These are phyloP conservation scores for Hirtodrosophila trivittata DNA, from an alignment of 2,888 invertebrate genomes.

Conservation along the genomic window DNA sequence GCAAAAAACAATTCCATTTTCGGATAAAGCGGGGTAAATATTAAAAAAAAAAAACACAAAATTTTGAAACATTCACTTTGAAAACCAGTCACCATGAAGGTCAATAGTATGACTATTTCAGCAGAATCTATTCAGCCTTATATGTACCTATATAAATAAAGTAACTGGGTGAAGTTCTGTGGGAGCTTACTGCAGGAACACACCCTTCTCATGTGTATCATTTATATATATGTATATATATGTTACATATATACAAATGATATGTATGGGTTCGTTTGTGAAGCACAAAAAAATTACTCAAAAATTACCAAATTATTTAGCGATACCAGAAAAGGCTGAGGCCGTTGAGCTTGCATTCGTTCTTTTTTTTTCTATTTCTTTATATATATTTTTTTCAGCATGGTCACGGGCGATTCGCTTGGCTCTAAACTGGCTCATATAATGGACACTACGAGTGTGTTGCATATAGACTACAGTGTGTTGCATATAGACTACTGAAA, in stretches of 20 bases:
- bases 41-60: conserved; percentile 30
- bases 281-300: no score
- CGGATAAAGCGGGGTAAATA: conserved; percentile 31
- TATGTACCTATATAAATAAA: conserved; percentile 16
- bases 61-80: conserved; percentile 59
- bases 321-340: conserved; percentile 34
- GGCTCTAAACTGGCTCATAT: conserved; percentile 18
- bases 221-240: not conserved
- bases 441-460: conserved; percentile 14
- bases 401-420: conserved; percentile 69
- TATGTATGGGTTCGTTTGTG: conserved; percentile 3
- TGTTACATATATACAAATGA: not conserved
- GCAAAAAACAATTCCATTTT: conserved; percentile 37
- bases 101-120: conserved; percentile 60
- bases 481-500: not conserved
- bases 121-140: conserved; percentile 33
- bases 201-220: conserved; percentile 39
- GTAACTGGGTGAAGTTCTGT: conserved; percentile 53
- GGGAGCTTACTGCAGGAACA: conserved; percentile 39
- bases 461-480: conserved; percentile 4
- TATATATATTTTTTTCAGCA: conserved; percentile 42
- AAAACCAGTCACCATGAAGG: conserved; percentile 67
- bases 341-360: conserved; percentile 29
- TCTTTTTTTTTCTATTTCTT: conserved; percentile 17
- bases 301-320: conserved; percentile 47